Base-by-base conservation (phyloP, 2,113 vertebrate species). In the Austrofundulus limnaeus region DNA sequence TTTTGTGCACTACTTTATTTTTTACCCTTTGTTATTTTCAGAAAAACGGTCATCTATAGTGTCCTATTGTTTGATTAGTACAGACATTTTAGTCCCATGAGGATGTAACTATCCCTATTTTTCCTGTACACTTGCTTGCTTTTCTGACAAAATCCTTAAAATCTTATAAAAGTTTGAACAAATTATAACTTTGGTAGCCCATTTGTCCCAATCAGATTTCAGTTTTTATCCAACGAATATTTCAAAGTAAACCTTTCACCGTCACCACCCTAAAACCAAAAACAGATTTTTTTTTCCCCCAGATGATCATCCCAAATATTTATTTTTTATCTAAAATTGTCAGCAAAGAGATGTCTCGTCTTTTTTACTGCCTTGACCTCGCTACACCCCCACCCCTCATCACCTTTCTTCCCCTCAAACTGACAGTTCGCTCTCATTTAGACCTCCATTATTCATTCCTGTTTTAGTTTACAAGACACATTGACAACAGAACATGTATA, bases 351-450 rank as follows among this genome's bases (percentile, higher is more conserved):
- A 69, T 62, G 34, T 41, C 54, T 51, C 49, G 66, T 77, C 77
- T 60, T 80, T 63, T 53, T 53, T 55, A 66, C 64, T 53, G 48
- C 37, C 63, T 53, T 82, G 82, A 85, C 88, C 88, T 78, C 71
- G 54, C 65, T 67, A 64, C 59, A 64, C 78, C 59, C 63, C 62
- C 66, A 65, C 58, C 63, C 62, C 63, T 65, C 58, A 61, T 70
- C 72, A 53, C 67, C 65, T 63, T 61, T 62, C 74, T 80, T 23
- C 66, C 66, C 59, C 51, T 71, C 81, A 70, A 74, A 69, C 64
- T 90, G 87, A 88, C 87, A 89, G 85, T 80, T 84, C 77, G 75
- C 63, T 75, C 84, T 88, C 87, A 88, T 87, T 90, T 84, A 87
- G 73, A 80, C 72, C 71, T 84, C 81, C 69, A 85, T 88, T 85